Evolutionary conservation across 2,888 invertebrate genomes (phyloP).

Genomic region (Ischnura elegans): DNA sequence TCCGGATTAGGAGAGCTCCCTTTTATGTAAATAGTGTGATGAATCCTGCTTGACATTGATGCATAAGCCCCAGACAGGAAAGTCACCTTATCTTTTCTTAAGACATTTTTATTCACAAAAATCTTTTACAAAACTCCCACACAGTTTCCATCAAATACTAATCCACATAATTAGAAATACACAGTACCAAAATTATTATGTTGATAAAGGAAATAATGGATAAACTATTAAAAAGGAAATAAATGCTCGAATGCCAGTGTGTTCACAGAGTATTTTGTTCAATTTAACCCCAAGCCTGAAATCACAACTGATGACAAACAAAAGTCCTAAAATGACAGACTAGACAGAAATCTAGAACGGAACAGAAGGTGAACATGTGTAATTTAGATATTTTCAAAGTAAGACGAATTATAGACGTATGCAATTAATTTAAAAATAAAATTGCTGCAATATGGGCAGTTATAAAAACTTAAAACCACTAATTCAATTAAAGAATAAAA

Average conservation of each 20-base stretch:
- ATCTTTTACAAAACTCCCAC: neutral
- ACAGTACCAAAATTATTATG: neutral
- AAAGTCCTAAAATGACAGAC: neutral
- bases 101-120: neutral
- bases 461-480: neutral
- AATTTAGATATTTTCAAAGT: neutral
- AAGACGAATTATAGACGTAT: neutral
- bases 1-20: too few relatives aligned
- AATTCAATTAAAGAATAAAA: neutral
- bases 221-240: neutral
- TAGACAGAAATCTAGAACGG: neutral
- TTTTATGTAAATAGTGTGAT: too few relatives aligned
- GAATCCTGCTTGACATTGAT: too few relatives aligned
- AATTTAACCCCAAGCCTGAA: neutral
- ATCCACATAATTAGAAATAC: neutral
- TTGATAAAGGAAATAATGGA: too few relatives aligned
- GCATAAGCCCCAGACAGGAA: neutral
- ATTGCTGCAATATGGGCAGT: neutral
- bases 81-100: neutral
- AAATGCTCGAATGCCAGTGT: neutral
- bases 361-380: neutral
- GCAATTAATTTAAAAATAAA: neutral
- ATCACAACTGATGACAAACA: neutral
- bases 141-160: neutral
- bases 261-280: neutral